Percentiles rank a stretch among this genome's conserved stretches.
Evolutionary conservation across 1,140 invertebrate species (phyloP).

Genomic region (Scylla paramamosain): DNA sequence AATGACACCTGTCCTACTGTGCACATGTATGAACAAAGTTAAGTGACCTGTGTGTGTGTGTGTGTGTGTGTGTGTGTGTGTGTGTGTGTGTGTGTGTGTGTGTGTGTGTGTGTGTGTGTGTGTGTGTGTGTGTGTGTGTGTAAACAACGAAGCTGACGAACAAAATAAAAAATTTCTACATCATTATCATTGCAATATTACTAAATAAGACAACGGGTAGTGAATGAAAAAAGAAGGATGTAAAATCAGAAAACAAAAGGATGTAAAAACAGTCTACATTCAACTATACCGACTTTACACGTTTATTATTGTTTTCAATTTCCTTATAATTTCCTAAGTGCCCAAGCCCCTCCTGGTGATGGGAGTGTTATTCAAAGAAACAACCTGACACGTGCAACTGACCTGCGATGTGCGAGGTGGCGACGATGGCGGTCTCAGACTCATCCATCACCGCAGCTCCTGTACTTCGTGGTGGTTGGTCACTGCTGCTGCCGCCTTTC

Average conservation of each 20-base stretch:
- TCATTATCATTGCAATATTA: no score
- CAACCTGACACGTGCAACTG: background rate
- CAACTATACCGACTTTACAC: no score
- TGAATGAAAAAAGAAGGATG: background rate
- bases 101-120: slow-evolving; percentile 48
- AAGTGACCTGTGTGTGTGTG: slow-evolving; percentile 33
- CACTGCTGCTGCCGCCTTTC: background rate
- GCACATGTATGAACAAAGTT: background rate
- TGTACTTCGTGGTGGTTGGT: background rate
- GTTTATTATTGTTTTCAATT: no score
- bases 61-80: slow-evolving; percentile 54
- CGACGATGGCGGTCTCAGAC: slow-evolving; percentile 34
- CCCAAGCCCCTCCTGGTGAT: no score
- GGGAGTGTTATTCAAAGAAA: background rate
- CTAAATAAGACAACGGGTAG: background rate
- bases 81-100: slow-evolving; percentile 33
- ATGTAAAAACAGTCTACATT: background rate
- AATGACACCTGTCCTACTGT: background rate
- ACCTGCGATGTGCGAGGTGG: slow-evolving; percentile 67
- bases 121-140: slow-evolving; percentile 54
- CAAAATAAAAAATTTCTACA: no score
- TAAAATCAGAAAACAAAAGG: background rate
- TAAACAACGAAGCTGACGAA: background rate
- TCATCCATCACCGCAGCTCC: slow-evolving; percentile 37
- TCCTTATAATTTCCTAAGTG: no score